phyloP scores from a whole-genome alignment of 2,113 vertebrate genomes.

The Phylloscopus trochilus region DNA sequence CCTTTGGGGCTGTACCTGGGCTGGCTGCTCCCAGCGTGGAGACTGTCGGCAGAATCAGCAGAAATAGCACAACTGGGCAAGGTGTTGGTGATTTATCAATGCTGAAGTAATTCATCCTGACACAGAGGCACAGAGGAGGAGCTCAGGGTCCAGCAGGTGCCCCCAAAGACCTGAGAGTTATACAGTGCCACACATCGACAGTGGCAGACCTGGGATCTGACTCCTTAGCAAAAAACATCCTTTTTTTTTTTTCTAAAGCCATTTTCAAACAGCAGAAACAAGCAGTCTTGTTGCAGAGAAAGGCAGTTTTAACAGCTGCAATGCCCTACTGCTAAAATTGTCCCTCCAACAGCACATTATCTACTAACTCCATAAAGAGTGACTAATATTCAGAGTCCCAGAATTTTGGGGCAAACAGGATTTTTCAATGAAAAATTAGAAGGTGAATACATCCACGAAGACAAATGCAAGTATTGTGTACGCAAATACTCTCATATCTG shows the following conservation, averaged over 20 bases:
- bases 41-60: constrained; percentile 34
- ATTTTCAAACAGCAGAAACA: not conserved
- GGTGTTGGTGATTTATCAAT: constrained; percentile 36
- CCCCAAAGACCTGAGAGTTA: constrained; percentile 19
- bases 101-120: constrained; percentile 46
- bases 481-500: not conserved
- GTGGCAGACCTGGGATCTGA: not conserved
- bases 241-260: not conserved
- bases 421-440: not conserved
- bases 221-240: not conserved
- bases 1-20: constrained; percentile 27
- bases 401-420: not conserved
- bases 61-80: constrained; percentile 38
- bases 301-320: not conserved
- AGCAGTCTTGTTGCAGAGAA: not conserved
- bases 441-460: not conserved
- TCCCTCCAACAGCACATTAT: not conserved
- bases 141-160: constrained; percentile 20
- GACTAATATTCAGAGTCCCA: not conserved
- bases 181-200: not conserved
- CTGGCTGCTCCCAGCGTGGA: not conserved
- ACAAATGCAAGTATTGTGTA: not conserved
- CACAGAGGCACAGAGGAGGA: not conserved
- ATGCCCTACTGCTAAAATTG: not conserved
- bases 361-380: not conserved